Conservation (phyloP, 1,140 invertebrate species). For the Scaptomyza hsui region DNA sequence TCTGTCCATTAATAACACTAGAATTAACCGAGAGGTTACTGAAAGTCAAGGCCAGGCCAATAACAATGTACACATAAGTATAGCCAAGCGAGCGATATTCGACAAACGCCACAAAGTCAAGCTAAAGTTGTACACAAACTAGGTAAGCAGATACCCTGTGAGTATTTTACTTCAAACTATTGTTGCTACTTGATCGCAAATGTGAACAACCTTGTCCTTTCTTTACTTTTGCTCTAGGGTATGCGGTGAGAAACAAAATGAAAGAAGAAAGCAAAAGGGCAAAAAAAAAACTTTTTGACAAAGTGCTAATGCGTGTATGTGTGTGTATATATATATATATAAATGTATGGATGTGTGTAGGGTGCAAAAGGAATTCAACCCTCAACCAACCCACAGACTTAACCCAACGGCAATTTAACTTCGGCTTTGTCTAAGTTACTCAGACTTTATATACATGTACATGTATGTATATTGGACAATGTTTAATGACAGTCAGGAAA, state of each 20-base stretch:
- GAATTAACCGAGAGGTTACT: slow-evolving; percentile 79
- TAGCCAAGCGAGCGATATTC: slow-evolving; percentile 46
- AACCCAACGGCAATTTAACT: slow-evolving; percentile 23
- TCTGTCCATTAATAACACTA: slow-evolving; percentile 74
- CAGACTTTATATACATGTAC: slow-evolving; percentile 23
- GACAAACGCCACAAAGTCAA: slow-evolving; percentile 54
- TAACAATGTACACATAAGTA: slow-evolving; percentile 14
- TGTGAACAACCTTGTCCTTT: background rate
- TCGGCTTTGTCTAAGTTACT: slow-evolving; percentile 35
- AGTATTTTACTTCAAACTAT: background rate
- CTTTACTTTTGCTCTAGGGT: slow-evolving; percentile 2
- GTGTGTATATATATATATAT: slow-evolving; percentile 43
- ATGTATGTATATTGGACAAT: slow-evolving; percentile 15
- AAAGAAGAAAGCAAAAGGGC: slow-evolving; percentile 22
- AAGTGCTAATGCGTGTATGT: slow-evolving; percentile 73
- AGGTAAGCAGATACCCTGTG: slow-evolving; percentile 10
- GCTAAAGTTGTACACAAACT: background rate
- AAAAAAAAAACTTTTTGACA: slow-evolving; percentile 51
- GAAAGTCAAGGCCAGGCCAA: slow-evolving; percentile 74
- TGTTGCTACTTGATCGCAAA: too few species aligned
- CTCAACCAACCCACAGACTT: slow-evolving; percentile 5
- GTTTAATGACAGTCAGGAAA: slow-evolving; percentile 53
- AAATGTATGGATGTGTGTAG: slow-evolving; percentile 6
- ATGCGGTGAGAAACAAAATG: slow-evolving; percentile 22
- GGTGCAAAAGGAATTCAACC: slow-evolving; percentile 19